These are phyloP conservation scores for Muscidifurax raptorellus DNA, from an alignment of 1,140 invertebrate genomes.

Conservation along the genomic window DNA sequence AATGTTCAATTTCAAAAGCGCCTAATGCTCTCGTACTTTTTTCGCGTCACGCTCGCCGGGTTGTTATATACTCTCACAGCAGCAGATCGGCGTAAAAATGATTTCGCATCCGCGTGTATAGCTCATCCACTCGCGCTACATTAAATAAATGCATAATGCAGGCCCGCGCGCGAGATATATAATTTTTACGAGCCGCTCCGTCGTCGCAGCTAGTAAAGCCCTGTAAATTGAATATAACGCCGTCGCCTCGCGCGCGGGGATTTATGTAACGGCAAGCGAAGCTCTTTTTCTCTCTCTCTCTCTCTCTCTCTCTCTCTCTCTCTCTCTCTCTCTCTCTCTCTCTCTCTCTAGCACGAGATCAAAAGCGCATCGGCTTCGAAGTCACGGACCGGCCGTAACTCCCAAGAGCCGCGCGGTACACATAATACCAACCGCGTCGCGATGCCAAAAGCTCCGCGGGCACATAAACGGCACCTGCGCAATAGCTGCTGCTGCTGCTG, in stretches of 20 bases:
- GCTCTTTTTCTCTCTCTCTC: background rate
- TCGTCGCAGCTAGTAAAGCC: constrained; percentile 5
- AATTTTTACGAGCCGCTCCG: constrained; percentile 43
- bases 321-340: too few relatives aligned
- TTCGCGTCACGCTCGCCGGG: background rate
- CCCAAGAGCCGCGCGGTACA: background rate
- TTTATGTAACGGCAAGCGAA: constrained; percentile 43
- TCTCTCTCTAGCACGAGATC: background rate
- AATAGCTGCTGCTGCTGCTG: background rate
- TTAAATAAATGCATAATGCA: constrained; percentile 53
- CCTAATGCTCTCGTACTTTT: background rate
- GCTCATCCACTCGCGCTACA: background rate
- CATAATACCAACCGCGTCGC: background rate
- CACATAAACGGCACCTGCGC: background rate
- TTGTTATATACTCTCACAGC: too few relatives aligned
- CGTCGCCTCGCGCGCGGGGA: background rate
- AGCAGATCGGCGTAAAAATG: constrained; percentile 18
- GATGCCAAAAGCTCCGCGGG: background rate
- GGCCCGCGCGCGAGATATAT: constrained; percentile 45
- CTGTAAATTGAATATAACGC: constrained; percentile 48
- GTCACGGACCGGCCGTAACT: constrained; percentile 46
- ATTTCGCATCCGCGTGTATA: constrained; percentile 2
- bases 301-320: background rate
- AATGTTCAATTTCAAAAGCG: too few relatives aligned
- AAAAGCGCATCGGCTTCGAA: background rate